These are phyloP conservation scores for Euglossa dilemma DNA, from an alignment of 1,140 invertebrate genomes.

Conservation along the genomic window DNA sequence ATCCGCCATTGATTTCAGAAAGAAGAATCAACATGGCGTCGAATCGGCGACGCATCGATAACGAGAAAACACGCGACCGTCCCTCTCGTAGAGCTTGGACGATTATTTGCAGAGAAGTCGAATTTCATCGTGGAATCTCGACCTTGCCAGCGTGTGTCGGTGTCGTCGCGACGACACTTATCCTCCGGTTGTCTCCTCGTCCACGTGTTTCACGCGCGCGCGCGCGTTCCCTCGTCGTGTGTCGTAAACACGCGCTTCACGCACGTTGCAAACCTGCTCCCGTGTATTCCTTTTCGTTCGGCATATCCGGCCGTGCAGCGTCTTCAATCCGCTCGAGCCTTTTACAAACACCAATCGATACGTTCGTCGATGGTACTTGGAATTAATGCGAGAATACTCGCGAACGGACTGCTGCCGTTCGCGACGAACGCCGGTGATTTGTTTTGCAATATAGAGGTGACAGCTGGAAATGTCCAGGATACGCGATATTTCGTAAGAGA, in stretches of 20 bases:
- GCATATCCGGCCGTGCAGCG: conserved; percentile 1
- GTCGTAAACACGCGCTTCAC: conserved; percentile 8
- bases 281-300: not conserved
- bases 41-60: no score
- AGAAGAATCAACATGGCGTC: not conserved
- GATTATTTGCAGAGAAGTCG: not conserved
- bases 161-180: not conserved
- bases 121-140: not conserved
- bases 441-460: not conserved
- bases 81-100: not conserved
- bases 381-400: not conserved
- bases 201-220: conserved; percentile 1
- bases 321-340: not conserved
- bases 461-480: not conserved
- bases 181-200: not conserved
- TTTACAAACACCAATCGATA: not conserved
- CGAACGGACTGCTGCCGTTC: not conserved
- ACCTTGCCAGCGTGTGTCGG: conserved; percentile 3
- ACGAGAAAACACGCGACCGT: not conserved
- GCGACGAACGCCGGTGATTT: not conserved
- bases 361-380: not conserved
- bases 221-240: not conserved
- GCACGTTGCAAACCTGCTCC: conserved; percentile 14
- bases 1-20: not conserved
- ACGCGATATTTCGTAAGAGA: not conserved